phyloP scores from a whole-genome alignment of 2,888 invertebrate genomes.

The Epiblema foenella region DNA sequence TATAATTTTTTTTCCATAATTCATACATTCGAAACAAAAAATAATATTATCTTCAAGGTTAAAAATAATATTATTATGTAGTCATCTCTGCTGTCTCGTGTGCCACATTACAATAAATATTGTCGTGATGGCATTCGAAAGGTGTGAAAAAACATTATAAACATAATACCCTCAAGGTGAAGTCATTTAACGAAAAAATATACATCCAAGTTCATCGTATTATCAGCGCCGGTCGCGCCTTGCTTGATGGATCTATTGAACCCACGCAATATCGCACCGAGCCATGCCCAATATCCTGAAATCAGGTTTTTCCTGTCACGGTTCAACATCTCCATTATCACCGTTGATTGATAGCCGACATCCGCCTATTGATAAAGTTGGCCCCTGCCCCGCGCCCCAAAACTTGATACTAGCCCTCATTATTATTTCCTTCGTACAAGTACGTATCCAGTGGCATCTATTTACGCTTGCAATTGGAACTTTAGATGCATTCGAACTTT shows the following conservation, averaged over 20 bases:
- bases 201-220: constrained; percentile 6
- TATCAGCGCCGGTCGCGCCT: neutral
- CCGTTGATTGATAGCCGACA: constrained; percentile 78
- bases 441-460: constrained; percentile 57
- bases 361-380: constrained; percentile 70
- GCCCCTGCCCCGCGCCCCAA: neutral
- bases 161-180: neutral
- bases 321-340: constrained; percentile 78
- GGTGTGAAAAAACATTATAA: neutral
- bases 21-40: constrained; percentile 4
- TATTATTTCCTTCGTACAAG: constrained; percentile 58
- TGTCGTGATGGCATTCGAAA: neutral
- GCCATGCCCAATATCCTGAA: constrained; percentile 47
- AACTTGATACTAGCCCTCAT: constrained; percentile 49
- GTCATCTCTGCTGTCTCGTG: no score
- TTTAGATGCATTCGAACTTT: constrained; percentile 17
- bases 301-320: constrained; percentile 68
- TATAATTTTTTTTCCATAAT: constrained; percentile 14
- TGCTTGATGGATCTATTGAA: constrained; percentile 30
- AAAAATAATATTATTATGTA: neutral
- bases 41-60: neutral
- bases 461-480: constrained; percentile 48
- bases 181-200: constrained; percentile 11
- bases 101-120: no score
- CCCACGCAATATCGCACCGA: constrained; percentile 24